These are phyloP conservation scores for Chamaea fasciata DNA, from an alignment of 2,113 vertebrate genomes.

Conservation along the genomic window DNA sequence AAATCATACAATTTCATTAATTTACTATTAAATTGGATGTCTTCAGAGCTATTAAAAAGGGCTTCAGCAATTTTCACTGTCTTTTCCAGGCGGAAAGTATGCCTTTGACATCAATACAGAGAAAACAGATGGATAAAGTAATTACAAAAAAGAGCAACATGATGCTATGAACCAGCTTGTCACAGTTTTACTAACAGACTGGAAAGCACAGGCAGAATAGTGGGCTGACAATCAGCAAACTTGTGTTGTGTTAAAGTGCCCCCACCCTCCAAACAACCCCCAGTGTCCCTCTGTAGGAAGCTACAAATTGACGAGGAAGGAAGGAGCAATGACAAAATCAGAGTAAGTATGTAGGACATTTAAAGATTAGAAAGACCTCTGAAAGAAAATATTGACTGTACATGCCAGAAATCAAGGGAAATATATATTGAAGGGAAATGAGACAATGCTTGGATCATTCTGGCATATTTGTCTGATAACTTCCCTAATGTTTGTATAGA, in stretches of 20 bases:
- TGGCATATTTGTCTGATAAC: not conserved
- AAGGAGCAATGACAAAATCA: not conserved
- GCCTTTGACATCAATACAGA: conserved; percentile 14
- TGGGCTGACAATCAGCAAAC: not conserved
- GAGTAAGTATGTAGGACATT: not conserved
- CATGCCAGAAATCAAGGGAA: not conserved
- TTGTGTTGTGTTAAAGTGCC: not conserved
- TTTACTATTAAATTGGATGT: not conserved
- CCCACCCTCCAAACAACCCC: not conserved
- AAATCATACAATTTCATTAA: not conserved
- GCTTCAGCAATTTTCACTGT: not conserved
- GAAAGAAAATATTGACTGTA: not conserved
- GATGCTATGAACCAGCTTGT: not conserved
- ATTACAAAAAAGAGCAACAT: not conserved
- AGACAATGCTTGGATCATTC: accelerated
- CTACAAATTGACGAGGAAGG: not conserved
- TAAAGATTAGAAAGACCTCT: not conserved
- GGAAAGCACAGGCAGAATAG: not conserved
- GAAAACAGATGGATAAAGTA: conserved; percentile 9
- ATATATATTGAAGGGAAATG: not conserved
- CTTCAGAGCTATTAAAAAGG: conserved; percentile 29
- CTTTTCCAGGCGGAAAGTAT: not conserved
- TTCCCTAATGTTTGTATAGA: not conserved
- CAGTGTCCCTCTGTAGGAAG: not conserved
- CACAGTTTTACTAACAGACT: conserved; percentile 3